phyloP scores from a whole-genome alignment of 2,113 vertebrate genomes.

The Strigops habroptila region DNA sequence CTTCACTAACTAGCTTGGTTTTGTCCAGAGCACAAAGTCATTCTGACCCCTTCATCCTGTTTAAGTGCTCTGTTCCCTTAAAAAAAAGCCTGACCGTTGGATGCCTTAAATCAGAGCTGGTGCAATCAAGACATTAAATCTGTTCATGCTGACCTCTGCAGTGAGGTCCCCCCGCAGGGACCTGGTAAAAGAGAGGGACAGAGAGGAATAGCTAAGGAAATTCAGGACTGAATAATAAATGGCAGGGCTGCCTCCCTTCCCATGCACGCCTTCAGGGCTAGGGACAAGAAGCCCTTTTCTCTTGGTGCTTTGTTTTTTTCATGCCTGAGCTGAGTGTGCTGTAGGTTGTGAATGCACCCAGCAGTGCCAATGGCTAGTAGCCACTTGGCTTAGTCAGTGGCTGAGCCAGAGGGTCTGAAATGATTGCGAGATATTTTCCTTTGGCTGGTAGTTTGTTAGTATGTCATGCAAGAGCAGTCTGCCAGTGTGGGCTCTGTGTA shows the following conservation, averaged over 20 bases:
- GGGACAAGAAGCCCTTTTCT: constrained; percentile 5
- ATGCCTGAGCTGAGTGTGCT: neutral
- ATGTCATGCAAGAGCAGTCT: constrained; percentile 9
- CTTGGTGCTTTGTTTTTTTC: neutral
- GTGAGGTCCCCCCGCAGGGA: neutral
- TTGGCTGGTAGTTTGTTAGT: constrained; percentile 28
- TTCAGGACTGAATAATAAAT: constrained; percentile 6
- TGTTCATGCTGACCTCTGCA: neutral
- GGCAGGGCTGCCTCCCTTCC: neutral
- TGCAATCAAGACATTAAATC: neutral
- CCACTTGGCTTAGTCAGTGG: constrained; percentile 44
- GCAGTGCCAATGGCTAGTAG: constrained; percentile 48
- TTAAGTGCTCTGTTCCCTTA: neutral
- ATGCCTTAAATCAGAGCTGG: neutral
- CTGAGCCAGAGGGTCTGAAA: constrained; percentile 47
- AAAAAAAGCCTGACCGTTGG: neutral
- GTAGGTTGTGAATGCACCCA: neutral
- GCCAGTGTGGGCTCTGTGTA: neutral
- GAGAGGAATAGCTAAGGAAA: constrained; percentile 7
- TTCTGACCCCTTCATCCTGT: neutral
- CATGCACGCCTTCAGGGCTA: neutral
- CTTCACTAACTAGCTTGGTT: neutral
- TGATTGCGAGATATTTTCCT: constrained; percentile 54
- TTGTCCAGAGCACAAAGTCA: neutral
- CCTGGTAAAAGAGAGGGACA: neutral